A percentile compares a stretch with the other conserved stretches of the same genome.
Conservation (phyloP, 2,113 vertebrate species). For the Menura novaehollandiae region DNA sequence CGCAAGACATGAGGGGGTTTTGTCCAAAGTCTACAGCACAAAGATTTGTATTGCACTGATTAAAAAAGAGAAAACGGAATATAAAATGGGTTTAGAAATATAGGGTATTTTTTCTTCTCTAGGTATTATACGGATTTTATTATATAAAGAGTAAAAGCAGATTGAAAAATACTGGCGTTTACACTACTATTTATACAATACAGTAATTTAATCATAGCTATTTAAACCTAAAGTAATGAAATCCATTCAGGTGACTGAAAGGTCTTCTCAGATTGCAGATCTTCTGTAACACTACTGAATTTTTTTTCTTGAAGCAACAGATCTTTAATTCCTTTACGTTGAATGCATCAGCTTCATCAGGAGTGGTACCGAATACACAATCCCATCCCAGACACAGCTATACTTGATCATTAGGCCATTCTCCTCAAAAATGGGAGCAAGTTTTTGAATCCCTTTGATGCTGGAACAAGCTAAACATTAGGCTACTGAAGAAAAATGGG, state of each 20-base stretch:
- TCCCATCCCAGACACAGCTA: background rate
- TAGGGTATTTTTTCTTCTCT: background rate
- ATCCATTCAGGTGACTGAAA: background rate
- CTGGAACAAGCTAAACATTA: background rate
- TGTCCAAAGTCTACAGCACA: background rate
- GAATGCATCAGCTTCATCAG: background rate
- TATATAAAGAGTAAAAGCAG: background rate
- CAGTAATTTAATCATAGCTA: background rate
- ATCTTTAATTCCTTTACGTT: background rate
- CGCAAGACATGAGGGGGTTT: background rate
- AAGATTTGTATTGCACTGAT: background rate
- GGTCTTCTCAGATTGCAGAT: background rate
- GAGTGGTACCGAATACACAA: rapidly evolving
- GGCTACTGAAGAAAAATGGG: background rate
- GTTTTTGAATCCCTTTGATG: background rate
- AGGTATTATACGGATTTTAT: background rate
- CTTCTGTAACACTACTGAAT: background rate
- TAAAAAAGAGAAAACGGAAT: background rate
- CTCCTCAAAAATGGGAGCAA: background rate
- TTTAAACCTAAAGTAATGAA: background rate
- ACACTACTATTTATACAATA: background rate
- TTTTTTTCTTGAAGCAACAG: background rate
- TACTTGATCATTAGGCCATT: background rate
- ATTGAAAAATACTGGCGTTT: background rate
- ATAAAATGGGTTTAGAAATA: background rate